Evolutionary conservation across 2,113 vertebrate species (phyloP).

Genomic region (Rostratula benghalensis): DNA sequence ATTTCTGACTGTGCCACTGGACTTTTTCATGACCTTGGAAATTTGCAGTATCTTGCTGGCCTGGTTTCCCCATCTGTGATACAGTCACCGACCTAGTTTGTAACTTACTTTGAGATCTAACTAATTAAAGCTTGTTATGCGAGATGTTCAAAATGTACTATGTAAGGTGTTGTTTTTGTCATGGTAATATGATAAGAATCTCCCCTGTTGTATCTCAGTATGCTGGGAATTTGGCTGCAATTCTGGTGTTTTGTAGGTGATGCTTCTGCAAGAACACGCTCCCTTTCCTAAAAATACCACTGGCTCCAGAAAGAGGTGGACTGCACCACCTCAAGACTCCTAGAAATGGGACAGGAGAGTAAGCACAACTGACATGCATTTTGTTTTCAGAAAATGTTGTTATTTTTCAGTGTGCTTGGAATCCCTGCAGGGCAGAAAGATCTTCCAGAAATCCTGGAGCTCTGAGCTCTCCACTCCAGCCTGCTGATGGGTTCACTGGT

Average conservation of each 20-base stretch:
- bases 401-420: background rate
- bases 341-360: background rate
- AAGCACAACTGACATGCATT: background rate
- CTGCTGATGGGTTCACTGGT: background rate
- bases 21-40: background rate
- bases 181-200: background rate
- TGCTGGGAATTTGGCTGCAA: background rate
- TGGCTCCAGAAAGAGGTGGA: background rate
- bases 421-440: background rate
- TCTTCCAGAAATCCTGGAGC: background rate
- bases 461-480: background rate
- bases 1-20: background rate
- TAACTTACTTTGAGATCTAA: background rate
- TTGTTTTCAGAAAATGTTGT: background rate
- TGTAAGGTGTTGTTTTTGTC: constrained; percentile 12
- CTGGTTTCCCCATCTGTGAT: constrained; percentile 40
- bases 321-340: background rate
- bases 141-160: background rate
- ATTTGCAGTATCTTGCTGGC: background rate
- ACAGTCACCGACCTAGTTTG: background rate
- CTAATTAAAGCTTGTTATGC: background rate
- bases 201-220: background rate
- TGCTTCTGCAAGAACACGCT: background rate
- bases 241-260: background rate
- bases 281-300: background rate